Evolutionary conservation across 1,140 invertebrate species (phyloP).

Genomic region (Polypedilum vanderplanki): DNA sequence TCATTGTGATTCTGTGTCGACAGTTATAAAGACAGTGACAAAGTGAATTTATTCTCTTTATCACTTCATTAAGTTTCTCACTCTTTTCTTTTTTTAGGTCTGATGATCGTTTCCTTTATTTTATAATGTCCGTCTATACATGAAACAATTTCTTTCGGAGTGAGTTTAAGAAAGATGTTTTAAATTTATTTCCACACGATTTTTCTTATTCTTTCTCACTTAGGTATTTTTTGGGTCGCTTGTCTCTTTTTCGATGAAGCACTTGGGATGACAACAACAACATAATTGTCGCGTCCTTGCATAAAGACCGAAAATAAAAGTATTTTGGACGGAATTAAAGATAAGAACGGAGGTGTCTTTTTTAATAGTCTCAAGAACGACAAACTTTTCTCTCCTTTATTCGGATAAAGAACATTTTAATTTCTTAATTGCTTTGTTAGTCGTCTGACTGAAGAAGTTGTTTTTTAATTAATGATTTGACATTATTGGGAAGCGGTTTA

Average conservation of each 20-base stretch:
- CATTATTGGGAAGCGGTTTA: background rate
- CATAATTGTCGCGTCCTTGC: background rate
- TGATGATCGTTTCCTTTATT: conserved; percentile 19
- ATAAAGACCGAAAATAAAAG: background rate
- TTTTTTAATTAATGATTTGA: conserved; percentile 15
- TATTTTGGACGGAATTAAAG: background rate
- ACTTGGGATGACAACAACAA: conserved; percentile 2
- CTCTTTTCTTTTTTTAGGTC: background rate
- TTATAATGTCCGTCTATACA: background rate
- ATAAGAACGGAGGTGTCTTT: conserved; percentile 11
- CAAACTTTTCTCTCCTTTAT: background rate
- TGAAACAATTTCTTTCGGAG: background rate
- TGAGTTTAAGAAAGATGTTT: background rate
- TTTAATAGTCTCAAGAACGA: background rate
- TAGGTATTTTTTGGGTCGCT: background rate
- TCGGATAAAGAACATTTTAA: conserved; percentile 19
- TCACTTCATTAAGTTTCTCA: conserved; percentile 27
- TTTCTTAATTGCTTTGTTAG: conserved; percentile 10
- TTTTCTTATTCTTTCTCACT: background rate
- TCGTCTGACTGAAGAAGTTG: background rate
- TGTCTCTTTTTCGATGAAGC: background rate
- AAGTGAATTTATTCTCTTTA: conserved; percentile 24
- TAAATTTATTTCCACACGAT: conserved; percentile 10
- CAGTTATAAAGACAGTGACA: conserved; percentile 26
- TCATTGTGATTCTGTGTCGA: background rate